Conservation (phyloP, 2,113 vertebrate genomes). For the Pontoporia blainvillei region DNA sequence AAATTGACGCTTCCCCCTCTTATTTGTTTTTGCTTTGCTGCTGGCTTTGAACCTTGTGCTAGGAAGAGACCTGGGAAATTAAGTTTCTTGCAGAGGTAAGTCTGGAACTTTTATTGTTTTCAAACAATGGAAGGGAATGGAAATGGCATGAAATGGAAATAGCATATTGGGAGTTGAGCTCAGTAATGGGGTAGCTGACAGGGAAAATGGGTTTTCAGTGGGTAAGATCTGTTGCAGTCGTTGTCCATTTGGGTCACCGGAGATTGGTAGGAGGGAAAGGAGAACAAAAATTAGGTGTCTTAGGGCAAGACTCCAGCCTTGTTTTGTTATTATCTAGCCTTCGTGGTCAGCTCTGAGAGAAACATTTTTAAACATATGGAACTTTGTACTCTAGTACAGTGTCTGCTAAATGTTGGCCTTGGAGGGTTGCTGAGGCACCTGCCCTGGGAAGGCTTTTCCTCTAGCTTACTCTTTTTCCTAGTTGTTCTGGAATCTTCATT, state of each 20-base stretch:
- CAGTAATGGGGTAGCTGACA: neutral
- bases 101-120: slow-evolving; percentile 35
- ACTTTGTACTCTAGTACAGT: neutral
- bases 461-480: neutral
- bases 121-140: slow-evolving; percentile 1
- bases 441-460: neutral
- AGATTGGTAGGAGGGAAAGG: neutral
- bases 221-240: neutral
- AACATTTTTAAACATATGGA: neutral
- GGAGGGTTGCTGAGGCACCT: neutral
- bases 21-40: slow-evolving; percentile 64
- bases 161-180: neutral
- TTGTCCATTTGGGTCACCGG: neutral
- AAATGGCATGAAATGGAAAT: neutral
- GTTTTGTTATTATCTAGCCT: neutral
- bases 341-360: neutral
- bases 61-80: slow-evolving; percentile 67
- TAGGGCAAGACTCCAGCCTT: neutral
- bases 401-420: neutral
- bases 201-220: neutral
- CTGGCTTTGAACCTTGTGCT: slow-evolving; percentile 61
- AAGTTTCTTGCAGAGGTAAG: slow-evolving; percentile 67
- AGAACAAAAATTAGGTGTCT: neutral
- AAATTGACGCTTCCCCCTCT: neutral
- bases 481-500: slow-evolving; percentile 2